These are phyloP conservation scores for Scomberomorus guttatus DNA, from an alignment of 2,797 vertebrate species.

Conservation along the genomic window DNA sequence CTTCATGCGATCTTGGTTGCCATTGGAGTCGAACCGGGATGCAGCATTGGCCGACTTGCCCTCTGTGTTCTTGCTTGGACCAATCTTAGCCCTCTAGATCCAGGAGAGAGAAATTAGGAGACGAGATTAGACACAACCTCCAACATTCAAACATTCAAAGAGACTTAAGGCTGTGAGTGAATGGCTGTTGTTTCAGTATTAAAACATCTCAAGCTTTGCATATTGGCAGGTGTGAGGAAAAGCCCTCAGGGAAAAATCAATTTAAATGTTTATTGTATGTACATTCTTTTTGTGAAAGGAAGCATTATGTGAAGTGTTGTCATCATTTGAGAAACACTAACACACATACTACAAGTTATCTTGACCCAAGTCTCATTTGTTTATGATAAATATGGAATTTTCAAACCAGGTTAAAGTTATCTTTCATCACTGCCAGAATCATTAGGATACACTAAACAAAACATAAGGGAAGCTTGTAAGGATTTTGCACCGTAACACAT, in stretches of 20 bases:
- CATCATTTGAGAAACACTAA: background rate
- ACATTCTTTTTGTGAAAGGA: too few species aligned
- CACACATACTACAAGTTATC: too few species aligned
- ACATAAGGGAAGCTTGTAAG: background rate
- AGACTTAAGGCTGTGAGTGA: background rate
- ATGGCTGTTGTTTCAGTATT: background rate
- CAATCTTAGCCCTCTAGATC: conserved; percentile 93
- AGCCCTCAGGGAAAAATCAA: conserved; percentile 4
- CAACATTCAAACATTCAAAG: conserved; percentile 6
- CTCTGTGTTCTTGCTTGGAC: conserved; percentile 89
- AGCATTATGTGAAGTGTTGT: conserved; percentile 2
- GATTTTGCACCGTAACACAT: background rate
- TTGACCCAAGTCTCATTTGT: background rate
- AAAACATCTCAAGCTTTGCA: background rate
- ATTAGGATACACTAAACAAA: background rate
- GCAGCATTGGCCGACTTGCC: conserved; percentile 90
- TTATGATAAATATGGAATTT: background rate
- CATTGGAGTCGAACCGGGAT: conserved; percentile 94
- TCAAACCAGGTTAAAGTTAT: too few species aligned
- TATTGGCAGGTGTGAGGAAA: background rate
- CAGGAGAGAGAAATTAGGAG: conserved; percentile 2
- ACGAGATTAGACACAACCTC: background rate
- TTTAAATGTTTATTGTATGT: background rate
- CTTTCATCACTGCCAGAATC: background rate
- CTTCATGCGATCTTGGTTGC: conserved; percentile 95